Base-by-base conservation (phyloP, 2,888 invertebrate species). In the Eupithecia tripunctaria region DNA sequence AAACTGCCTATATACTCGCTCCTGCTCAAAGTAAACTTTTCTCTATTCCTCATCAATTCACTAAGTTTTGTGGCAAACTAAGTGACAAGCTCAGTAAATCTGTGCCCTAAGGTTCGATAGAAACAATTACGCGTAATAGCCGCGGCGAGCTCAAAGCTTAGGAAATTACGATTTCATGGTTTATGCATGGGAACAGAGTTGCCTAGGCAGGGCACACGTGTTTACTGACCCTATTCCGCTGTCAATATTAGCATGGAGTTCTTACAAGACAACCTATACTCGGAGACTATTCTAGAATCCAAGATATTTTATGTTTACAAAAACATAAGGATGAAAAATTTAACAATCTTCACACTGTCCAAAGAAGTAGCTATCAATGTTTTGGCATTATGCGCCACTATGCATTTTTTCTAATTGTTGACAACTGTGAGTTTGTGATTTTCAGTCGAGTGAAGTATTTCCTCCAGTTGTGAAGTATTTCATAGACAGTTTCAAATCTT, bases 111-210 rank as follows among this genome's bases (percentile, higher is more conserved):
- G 21, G 56, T 14, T 56, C 10, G 56, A 25, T 74, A 74, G 65
- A 70, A 76, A 76, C 73, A 74, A 79, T 80, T 78, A 80, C 72
- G 69, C 69, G 64, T 80, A 78, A 77, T 76, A 73, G 73, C 29
- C 72, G 79, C 75, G 83, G 84, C 81, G 70, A 56, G 78, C 74
- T 82, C 82, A 84, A 83, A 85, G 82, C 74, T 64, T 36, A 76
- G 81, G 77, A 75, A 76, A 79, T 82, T 79, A 78, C 81, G 81
- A 82, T 84, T 84, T 84, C 78, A 84, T 77, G 80, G 80, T 75
- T 76, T 75, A 77, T 80, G 78, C 77, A 76, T 77, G 74, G 72
- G 80, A 76, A 80, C 74, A 80, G 75, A 65, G 62, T 60, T 21
- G 66, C 71, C 70, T 78, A 70, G 75, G 68, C 68, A 59, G 41